Evolutionary conservation across 2,113 vertebrate species (phyloP), one percentile per base, ranked within the genome.

Genomic region (Cheilinus undulatus): DNA sequence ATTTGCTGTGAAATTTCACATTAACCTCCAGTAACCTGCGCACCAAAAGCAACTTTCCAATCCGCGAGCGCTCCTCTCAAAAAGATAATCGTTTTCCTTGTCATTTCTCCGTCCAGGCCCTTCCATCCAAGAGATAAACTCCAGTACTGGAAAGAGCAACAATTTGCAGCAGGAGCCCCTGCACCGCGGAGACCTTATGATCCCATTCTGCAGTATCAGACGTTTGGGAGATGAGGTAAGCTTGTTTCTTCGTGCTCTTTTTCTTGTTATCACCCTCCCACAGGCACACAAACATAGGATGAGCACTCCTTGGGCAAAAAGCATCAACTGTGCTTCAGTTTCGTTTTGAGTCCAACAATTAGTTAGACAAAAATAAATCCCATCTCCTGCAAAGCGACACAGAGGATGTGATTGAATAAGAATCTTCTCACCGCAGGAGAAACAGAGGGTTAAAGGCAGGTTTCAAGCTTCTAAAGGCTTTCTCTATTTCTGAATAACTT

Each of bases 1-100:
- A 86, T 72, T 88, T 63, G 75, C 84, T 78, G 81, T 84, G 78
- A 88, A 84, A 88, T 90, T 91, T 88, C 78, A 77, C 84, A 91
- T 92, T 91, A 90, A 89, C 87, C 89, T 91, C 60, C 50, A 6
- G 36, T 76, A 81, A 89, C 89, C 87, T 34, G 3, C 38, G 7
- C 71, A 26, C 43, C 3, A 75, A 80, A 87, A 72, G 84, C 68
- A 79, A 84, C 78, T 78, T 78, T 84, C 71, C 80, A 76, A 89
- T 84, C 67, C 42, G 17, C 26, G 8, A 73, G 79, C 70, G 57
- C 69, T 76, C 70, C 76, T 78, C 46, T 58, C 74, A 48, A 49
- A 83, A 83, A 89, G 80, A 89, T 80, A 86, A 84, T 88, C 53
- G 74, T 82, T 90, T 86, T 61, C 80, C 72, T 83, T 87, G 88